Evolutionary conservation across 1,140 invertebrate species (phyloP), one percentile per base, ranked within the genome.

Genomic region (Bombus superbus): DNA sequence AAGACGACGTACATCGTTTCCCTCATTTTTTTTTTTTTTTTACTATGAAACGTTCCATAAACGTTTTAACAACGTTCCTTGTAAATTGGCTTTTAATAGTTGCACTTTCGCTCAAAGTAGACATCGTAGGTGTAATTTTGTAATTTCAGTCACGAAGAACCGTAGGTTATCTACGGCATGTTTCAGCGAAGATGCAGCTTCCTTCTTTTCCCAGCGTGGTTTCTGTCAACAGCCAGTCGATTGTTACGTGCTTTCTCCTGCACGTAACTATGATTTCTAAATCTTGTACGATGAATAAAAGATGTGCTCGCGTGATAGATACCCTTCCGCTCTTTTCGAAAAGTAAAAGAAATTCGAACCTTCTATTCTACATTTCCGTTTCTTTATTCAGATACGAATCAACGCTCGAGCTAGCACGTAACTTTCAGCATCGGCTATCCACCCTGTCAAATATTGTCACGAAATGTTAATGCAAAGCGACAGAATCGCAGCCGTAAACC

Each of bases 231-330:
- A 38, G 8, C 15, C 74, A 15, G 74, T 40, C 59, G 62, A 77
- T 77, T 77, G 75, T 77, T 77, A 57, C 75, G 3, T 62, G 53
- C 75, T 77, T 77, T 77, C 75, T 59, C 75, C 38, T 28, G 75
- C 53, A 28, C 18, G 35, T 40, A 76, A 76, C 47, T 62, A 40
- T 57, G 75, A 77, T 77, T 77, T 77, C 75, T 77, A 77, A 77
- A 77, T 62, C 74, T 40, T 32, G 13, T 22, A 25, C 72, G 57
- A 35, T 40, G 75, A 62, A 77, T 35, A 57, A 62, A 35, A 76
- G 74, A 62, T 62, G 28, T 28, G n/a, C 25, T 77, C 57, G 35
- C 35, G 57, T 22, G 75, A 42, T 59, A 62, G 57, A 38, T 57
- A 47, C 62, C 59, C 25, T 38, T 62, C 38, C 35, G 44, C n/a